Evolutionary conservation across 1,140 invertebrate species (phyloP).

Genomic region (Eupeodes corollae): DNA sequence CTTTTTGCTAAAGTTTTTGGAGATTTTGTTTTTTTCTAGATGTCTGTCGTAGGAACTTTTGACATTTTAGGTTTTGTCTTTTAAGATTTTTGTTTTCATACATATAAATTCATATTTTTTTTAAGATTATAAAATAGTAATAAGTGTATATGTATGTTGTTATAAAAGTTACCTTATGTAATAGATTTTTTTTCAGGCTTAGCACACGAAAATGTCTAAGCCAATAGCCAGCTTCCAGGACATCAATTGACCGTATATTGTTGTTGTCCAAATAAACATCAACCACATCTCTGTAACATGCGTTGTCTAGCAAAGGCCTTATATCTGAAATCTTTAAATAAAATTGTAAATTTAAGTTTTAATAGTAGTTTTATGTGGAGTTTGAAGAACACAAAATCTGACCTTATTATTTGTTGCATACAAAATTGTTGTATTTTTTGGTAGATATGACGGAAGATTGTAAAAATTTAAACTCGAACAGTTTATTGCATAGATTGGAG

Average conservation of each 20-base stretch:
- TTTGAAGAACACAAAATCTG: conserved; percentile 1
- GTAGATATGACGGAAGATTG: conserved; percentile 22
- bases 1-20: no score
- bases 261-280: conserved; percentile 71
- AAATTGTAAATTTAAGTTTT: neutral
- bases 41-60: no score
- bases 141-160: no score
- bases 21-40: no score
- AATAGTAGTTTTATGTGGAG: neutral
- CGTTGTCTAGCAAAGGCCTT: conserved; percentile 50
- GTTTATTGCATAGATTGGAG: conserved; percentile 42
- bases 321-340: conserved; percentile 50
- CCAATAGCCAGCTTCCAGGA: conserved; percentile 65
- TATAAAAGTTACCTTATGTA: conserved; percentile 63
- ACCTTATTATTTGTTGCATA: conserved; percentile 29
- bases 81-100: no score
- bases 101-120: no score
- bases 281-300: conserved; percentile 48
- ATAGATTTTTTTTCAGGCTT: conserved; percentile 57
- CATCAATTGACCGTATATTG: conserved; percentile 52
- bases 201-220: conserved; percentile 60
- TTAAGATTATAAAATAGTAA: no score
- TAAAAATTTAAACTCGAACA: conserved; percentile 24
- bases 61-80: no score
- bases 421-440: conserved; percentile 27